Conservation (phyloP, 2,888 invertebrate genomes). For the Perithous albicinctus region DNA sequence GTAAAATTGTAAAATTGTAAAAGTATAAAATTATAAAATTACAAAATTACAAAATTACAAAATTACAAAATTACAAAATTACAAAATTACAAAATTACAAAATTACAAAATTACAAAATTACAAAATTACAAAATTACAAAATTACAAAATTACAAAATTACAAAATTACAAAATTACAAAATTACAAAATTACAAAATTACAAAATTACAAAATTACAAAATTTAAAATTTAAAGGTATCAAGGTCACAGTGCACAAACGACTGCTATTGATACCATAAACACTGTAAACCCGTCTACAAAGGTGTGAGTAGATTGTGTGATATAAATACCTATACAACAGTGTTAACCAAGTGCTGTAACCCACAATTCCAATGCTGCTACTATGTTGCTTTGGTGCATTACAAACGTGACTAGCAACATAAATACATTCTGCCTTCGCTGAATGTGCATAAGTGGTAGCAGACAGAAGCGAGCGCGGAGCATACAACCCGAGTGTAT, state of each 20-base stretch:
- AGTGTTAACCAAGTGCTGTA: slow-evolving; percentile 28
- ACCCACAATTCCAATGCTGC: neutral
- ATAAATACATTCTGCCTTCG: slow-evolving; percentile 21
- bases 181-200: too few relatives aligned
- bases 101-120: too few relatives aligned
- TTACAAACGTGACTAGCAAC: slow-evolving; percentile 24
- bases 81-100: too few relatives aligned
- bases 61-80: too few relatives aligned
- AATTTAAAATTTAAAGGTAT: too few relatives aligned
- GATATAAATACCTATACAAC: slow-evolving; percentile 28
- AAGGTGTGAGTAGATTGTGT: slow-evolving; percentile 33
- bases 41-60: too few relatives aligned
- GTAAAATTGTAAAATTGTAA: too few relatives aligned
- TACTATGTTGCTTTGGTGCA: slow-evolving; percentile 10
- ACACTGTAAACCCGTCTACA: slow-evolving; percentile 27
- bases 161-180: too few relatives aligned
- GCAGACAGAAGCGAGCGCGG: slow-evolving; percentile 38
- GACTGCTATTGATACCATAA: slow-evolving; percentile 26
- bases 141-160: too few relatives aligned
- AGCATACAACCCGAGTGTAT: slow-evolving; percentile 38
- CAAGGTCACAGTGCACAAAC: neutral
- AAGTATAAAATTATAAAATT: too few relatives aligned
- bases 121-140: too few relatives aligned
- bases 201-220: too few relatives aligned
- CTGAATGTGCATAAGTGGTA: slow-evolving; percentile 19